Conservation (phyloP, 2,888 invertebrate species). For the Salticus scenicus region DNA sequence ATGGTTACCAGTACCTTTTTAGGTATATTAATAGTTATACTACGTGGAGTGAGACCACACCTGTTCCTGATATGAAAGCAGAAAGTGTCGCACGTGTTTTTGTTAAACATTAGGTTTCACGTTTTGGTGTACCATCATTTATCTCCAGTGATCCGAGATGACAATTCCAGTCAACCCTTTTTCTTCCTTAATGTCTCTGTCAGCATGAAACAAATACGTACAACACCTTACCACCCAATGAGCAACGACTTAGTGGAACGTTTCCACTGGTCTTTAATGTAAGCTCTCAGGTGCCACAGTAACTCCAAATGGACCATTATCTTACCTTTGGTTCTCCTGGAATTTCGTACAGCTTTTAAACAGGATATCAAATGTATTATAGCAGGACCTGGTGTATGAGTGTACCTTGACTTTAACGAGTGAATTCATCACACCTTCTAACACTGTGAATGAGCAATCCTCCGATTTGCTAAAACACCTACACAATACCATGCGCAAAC, state of each 20-base stretch:
- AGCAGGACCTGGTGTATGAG: no score
- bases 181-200: neutral
- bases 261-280: neutral
- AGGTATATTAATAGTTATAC: neutral
- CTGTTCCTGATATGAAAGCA: neutral
- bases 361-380: no score
- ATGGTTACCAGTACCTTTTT: neutral
- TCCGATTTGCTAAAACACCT: no score
- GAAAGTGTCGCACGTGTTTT: neutral
- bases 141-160: constrained; percentile 12
- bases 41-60: neutral
- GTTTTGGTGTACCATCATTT: no score
- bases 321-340: no score
- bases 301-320: no score
- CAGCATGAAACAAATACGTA: neutral
- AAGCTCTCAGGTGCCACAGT: neutral
- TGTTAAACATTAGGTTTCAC: no score
- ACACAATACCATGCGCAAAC: no score
- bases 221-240: neutral
- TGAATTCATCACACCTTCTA: no score
- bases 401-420: no score
- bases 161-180: neutral
- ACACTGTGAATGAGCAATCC: no score
- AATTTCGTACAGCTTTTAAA: no score
- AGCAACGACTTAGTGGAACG: neutral